Conservation (phyloP, 2,888 invertebrate species). For the Chrysotoxum bicinctum region DNA sequence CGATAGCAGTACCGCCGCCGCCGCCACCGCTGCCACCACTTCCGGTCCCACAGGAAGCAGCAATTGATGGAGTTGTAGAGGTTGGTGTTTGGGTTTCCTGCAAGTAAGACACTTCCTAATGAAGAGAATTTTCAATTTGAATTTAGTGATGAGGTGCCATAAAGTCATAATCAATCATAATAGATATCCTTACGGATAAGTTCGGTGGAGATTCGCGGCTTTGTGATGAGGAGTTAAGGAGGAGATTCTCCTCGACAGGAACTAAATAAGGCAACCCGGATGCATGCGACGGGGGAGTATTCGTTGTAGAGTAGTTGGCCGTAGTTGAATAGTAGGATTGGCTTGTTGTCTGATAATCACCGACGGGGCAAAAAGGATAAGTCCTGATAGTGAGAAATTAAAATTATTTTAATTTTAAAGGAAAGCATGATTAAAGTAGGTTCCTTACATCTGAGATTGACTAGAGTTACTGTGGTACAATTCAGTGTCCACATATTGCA, state of each 20-base stretch:
- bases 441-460: constrained; percentile 84
- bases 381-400: constrained; percentile 83
- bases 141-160: neutral
- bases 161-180: neutral
- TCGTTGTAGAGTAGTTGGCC: constrained; percentile 84
- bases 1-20: constrained; percentile 1
- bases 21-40: constrained; percentile 77
- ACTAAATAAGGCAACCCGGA: constrained; percentile 85
- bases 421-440: neutral
- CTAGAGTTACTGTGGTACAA: constrained; percentile 85
- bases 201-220: constrained; percentile 86
- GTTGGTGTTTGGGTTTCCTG: constrained; percentile 83
- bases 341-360: constrained; percentile 83
- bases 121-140: constrained; percentile 22
- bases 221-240: constrained; percentile 83
- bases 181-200: constrained; percentile 84
- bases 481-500: constrained; percentile 89
- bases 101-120: constrained; percentile 81
- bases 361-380: constrained; percentile 90
- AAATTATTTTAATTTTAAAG: neutral
- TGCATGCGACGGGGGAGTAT: constrained; percentile 81
- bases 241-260: constrained; percentile 86
- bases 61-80: constrained; percentile 82
- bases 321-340: constrained; percentile 86
- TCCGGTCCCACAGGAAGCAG: constrained; percentile 83